Conservation (phyloP, 92 coral and sea anemone genomes). For the Umimayanthus chanpuru region DNA sequence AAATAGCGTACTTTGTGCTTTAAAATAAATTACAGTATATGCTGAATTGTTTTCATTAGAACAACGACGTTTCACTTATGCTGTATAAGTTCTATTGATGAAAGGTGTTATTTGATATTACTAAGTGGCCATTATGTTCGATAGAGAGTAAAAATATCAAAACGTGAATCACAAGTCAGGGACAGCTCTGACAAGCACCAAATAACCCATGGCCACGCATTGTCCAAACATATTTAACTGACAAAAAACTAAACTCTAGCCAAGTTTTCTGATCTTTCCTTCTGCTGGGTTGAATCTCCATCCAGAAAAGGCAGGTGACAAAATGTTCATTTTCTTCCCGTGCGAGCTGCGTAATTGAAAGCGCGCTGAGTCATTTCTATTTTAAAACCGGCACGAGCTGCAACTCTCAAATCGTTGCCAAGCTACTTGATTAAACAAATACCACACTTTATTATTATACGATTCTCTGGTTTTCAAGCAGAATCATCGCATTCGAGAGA, state of each 20-base stretch:
- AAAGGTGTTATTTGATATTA: background rate
- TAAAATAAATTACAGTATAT: background rate
- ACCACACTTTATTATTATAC: background rate
- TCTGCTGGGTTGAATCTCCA: background rate
- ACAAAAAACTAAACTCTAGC: background rate
- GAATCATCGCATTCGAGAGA: background rate
- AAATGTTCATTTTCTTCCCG: constrained; percentile 10
- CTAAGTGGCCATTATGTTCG: too few relatives aligned
- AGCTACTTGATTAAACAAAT: constrained; percentile 6
- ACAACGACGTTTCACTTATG: background rate
- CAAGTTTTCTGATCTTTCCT: background rate
- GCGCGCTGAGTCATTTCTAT: background rate
- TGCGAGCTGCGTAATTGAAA: background rate
- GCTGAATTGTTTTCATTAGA: background rate
- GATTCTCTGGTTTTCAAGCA: background rate
- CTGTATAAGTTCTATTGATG: background rate
- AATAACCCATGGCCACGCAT: background rate
- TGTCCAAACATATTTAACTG: background rate
- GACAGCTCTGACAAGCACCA: background rate
- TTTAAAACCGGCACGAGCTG: background rate
- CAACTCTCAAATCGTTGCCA: constrained; percentile 5
- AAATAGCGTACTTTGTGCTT: background rate
- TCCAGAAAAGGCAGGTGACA: constrained; percentile 10
- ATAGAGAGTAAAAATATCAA: background rate
- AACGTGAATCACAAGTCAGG: background rate